Evolutionary conservation across 2,888 invertebrate genomes (phyloP).

Genomic region (Cheilosia soror): DNA sequence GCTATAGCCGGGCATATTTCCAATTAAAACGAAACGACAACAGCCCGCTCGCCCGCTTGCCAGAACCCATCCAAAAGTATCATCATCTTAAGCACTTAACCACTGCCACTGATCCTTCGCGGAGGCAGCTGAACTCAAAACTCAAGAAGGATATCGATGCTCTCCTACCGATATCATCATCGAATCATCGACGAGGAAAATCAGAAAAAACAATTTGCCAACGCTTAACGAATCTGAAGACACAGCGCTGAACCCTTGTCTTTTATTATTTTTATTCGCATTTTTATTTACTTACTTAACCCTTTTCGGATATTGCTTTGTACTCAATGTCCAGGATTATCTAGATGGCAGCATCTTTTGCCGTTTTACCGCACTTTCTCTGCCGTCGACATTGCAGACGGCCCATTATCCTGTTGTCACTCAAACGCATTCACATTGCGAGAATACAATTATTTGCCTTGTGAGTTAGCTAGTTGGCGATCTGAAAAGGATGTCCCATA

Average conservation of each 20-base stretch:
- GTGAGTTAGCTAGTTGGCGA: constrained; percentile 69
- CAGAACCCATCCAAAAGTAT: constrained; percentile 15
- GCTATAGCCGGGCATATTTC: constrained; percentile 68
- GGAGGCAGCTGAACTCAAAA: constrained; percentile 27
- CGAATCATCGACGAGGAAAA: constrained; percentile 73
- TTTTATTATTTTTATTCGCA: constrained; percentile 31
- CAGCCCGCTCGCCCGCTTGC: neutral
- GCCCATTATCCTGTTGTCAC: constrained; percentile 70
- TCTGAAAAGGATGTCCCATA: constrained; percentile 72
- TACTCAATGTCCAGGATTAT: constrained; percentile 59
- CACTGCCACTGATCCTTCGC: constrained; percentile 28
- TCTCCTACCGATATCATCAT: constrained; percentile 55
- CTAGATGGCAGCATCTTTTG: constrained; percentile 47
- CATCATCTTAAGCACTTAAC: constrained; percentile 62
- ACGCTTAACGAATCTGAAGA: constrained; percentile 66
- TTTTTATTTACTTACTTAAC: constrained; percentile 68
- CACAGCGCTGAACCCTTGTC: constrained; percentile 32
- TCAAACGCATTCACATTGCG: constrained; percentile 71
- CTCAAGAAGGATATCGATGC: constrained; percentile 60
- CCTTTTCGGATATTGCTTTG: constrained; percentile 75
- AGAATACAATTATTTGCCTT: constrained; percentile 68
- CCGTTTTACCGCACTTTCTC: constrained; percentile 53
- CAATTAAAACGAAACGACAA: constrained; percentile 68
- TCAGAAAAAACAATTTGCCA: constrained; percentile 74
- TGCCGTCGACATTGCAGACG: constrained; percentile 22